Conservation (phyloP, 2,113 vertebrate species). For the Mustelus asterias region DNA sequence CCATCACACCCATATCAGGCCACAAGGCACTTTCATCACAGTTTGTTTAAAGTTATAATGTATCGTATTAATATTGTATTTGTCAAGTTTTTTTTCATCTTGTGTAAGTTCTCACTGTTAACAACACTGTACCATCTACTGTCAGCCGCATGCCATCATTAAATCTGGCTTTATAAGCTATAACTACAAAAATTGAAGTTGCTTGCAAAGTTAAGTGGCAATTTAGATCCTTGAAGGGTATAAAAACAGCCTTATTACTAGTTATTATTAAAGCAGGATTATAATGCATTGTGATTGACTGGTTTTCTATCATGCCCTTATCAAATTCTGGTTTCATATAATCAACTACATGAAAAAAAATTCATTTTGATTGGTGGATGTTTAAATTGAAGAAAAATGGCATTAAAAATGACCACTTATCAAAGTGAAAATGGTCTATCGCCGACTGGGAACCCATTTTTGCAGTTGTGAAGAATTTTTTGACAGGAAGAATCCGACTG, state of each 20-base stretch:
- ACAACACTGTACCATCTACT: background rate
- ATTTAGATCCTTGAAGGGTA: background rate
- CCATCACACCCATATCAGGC: background rate
- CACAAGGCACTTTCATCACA: background rate
- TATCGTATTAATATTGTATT: background rate
- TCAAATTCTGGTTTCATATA: background rate
- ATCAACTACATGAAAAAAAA: background rate
- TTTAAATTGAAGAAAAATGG: background rate
- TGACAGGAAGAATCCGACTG: background rate
- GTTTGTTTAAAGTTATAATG: background rate
- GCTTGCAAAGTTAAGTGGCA: background rate
- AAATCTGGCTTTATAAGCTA: background rate
- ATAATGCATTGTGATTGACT: background rate
- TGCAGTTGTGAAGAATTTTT: background rate
- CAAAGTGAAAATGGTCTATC: background rate
- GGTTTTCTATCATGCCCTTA: background rate
- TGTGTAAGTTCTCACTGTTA: background rate
- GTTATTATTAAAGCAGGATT: background rate
- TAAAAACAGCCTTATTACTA: background rate
- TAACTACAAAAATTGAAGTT: conserved; percentile 1
- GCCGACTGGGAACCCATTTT: background rate
- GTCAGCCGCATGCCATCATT: background rate
- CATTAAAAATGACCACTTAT: background rate
- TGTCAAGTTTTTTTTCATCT: background rate
- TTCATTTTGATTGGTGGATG: background rate